A percentile compares a stretch with the other conserved stretches of the same genome.
Conservation (phyloP, 2,797 vertebrate genomes). For the Hippoglossus hippoglossus region DNA sequence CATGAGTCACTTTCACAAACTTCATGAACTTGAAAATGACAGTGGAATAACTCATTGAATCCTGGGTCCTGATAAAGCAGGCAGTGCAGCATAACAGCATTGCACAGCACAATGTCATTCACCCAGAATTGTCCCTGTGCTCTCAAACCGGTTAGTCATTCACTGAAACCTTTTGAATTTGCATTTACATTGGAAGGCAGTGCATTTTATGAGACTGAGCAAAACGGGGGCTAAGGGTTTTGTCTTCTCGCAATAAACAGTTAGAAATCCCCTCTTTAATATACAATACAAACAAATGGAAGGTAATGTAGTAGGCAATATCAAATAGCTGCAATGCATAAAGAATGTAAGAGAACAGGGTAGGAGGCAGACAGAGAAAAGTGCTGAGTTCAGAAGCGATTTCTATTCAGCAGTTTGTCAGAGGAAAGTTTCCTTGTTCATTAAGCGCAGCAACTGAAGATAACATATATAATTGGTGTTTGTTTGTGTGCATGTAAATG, state of each 20-base stretch:
- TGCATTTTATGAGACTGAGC: slow-evolving; percentile 10
- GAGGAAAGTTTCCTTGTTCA: background rate
- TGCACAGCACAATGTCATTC: slow-evolving; percentile 18
- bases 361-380: background rate
- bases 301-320: slow-evolving; percentile 31
- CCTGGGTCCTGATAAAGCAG: background rate
- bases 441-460: background rate
- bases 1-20: slow-evolving; percentile 14
- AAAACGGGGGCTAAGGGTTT: slow-evolving; percentile 8
- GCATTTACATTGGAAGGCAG: slow-evolving; percentile 39
- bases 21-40: slow-evolving; percentile 21
- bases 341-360: background rate
- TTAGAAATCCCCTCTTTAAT: slow-evolving; percentile 22
- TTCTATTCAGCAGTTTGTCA: slow-evolving; percentile 23
- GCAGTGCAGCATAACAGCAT: background rate
- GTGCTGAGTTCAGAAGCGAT: background rate
- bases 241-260: slow-evolving; percentile 34
- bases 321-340: slow-evolving; percentile 33
- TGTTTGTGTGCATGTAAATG: slow-evolving; percentile 6
- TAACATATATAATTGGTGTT: slow-evolving; percentile 22
- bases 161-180: slow-evolving; percentile 32
- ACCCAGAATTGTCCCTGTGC: slow-evolving; percentile 16
- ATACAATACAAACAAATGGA: slow-evolving; percentile 39
- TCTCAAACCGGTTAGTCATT: slow-evolving; percentile 24
- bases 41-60: slow-evolving; percentile 12